Evolutionary conservation across 1,140 invertebrate genomes (phyloP).

Genomic region (Holcopasites calliopsidis): DNA sequence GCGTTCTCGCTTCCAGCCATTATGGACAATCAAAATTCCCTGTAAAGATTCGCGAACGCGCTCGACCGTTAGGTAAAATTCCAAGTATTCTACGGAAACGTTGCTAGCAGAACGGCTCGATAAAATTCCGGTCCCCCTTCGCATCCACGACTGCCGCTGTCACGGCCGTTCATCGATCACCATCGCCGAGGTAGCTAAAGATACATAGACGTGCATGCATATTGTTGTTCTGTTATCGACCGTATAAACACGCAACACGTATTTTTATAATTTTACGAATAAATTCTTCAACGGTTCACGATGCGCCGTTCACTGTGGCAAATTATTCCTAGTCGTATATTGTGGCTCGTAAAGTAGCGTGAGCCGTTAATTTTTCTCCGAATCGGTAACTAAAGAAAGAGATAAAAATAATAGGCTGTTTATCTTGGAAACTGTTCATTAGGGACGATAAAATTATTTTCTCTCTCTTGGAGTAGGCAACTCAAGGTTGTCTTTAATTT

Average conservation of each 20-base stretch:
- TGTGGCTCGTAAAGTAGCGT: background rate
- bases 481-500: background rate
- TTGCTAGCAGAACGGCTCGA: no score
- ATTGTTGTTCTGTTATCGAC: background rate
- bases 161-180: background rate
- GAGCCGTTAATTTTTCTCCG: background rate
- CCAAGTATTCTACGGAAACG: background rate
- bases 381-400: background rate
- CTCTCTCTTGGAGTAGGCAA: background rate
- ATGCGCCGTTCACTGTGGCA: background rate
- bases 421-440: background rate
- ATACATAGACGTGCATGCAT: constrained; percentile 10
- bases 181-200: constrained; percentile 2
- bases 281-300: background rate
- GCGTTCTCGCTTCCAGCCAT: background rate
- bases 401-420: background rate
- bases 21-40: constrained; percentile 18
- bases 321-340: background rate
- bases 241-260: background rate
- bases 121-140: background rate
- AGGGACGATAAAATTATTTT: background rate
- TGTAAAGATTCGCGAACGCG: background rate
- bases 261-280: background rate
- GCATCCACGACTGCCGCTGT: background rate
- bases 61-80: background rate